Conservation (phyloP, 2,888 invertebrate genomes). For the Scotopteryx bipunctaria region DNA sequence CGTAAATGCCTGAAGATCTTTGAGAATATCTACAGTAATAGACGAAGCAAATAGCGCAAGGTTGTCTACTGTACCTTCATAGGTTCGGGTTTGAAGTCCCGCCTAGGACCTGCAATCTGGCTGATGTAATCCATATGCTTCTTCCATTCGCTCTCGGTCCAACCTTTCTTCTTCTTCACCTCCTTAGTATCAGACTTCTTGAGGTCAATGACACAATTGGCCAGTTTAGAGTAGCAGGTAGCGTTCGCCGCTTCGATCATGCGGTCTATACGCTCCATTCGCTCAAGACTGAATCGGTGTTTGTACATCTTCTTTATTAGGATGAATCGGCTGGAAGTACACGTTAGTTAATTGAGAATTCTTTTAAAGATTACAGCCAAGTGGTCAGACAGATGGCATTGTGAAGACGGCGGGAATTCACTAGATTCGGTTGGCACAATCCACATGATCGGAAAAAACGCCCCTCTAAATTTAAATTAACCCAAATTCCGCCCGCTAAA, state of each 20-base stretch:
- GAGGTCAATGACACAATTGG: conserved; percentile 63
- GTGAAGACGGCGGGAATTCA: too few relatives aligned
- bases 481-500: too few relatives aligned
- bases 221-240: conserved; percentile 68
- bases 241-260: conserved; percentile 68
- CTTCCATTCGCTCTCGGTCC: conserved; percentile 73
- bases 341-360: too few relatives aligned
- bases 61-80: conserved; percentile 57
- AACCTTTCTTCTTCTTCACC: conserved; percentile 61
- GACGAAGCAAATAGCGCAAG: too few relatives aligned
- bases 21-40: too few relatives aligned
- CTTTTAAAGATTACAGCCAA: too few relatives aligned
- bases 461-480: too few relatives aligned
- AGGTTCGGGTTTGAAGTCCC: conserved; percentile 47
- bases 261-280: conserved; percentile 61
- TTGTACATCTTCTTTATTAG: conserved; percentile 60
- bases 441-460: too few relatives aligned
- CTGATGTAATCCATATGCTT: conserved; percentile 74
- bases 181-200: conserved; percentile 63
- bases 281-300: conserved; percentile 54
- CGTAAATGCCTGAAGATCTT: too few relatives aligned
- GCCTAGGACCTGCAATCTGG: conserved; percentile 63
- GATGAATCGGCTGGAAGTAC: conserved; percentile 57
- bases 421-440: too few relatives aligned
- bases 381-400: too few relatives aligned